A percentile compares a stretch with the other conserved stretches of the same genome.
These are phyloP conservation scores for Megalonaias nervosa DNA, from an alignment of 1,140 invertebrate species.

Conservation along the genomic window DNA sequence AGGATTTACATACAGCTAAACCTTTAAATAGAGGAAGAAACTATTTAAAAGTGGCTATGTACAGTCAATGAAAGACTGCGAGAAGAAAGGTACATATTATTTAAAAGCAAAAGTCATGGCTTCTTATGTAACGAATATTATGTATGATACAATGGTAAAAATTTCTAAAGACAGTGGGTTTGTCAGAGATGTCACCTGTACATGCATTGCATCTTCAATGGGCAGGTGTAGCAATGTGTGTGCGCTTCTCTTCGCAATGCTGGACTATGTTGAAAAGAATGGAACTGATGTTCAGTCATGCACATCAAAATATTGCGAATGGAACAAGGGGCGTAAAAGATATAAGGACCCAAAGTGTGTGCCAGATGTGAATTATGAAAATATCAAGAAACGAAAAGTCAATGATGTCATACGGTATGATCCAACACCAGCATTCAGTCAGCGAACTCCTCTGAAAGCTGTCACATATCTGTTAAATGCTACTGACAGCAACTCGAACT, in stretches of 20 bases:
- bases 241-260: neutral
- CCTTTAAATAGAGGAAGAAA: slow-evolving; percentile 12
- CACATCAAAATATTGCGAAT: neutral
- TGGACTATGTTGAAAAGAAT: neutral
- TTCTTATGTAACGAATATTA: slow-evolving; percentile 2
- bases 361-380: neutral
- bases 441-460: too few species aligned
- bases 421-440: too few species aligned
- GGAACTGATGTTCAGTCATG: neutral
- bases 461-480: too few species aligned
- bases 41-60: slow-evolving; percentile 28
- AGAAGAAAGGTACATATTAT: too few species aligned
- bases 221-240: neutral
- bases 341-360: neutral
- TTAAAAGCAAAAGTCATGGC: slow-evolving; percentile 28
- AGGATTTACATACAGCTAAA: slow-evolving; percentile 27
- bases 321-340: neutral
- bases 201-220: neutral
- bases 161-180: slow-evolving; percentile 10
- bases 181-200: slow-evolving; percentile 13
- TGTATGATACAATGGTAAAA: slow-evolving; percentile 6
- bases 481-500: too few species aligned
- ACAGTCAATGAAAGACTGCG: slow-evolving; percentile 35
- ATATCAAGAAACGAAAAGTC: neutral
- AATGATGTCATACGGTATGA: neutral